Evolutionary conservation across 2,797 vertebrate genomes (phyloP).

Genomic region (Chelidonichthys spinosus): DNA sequence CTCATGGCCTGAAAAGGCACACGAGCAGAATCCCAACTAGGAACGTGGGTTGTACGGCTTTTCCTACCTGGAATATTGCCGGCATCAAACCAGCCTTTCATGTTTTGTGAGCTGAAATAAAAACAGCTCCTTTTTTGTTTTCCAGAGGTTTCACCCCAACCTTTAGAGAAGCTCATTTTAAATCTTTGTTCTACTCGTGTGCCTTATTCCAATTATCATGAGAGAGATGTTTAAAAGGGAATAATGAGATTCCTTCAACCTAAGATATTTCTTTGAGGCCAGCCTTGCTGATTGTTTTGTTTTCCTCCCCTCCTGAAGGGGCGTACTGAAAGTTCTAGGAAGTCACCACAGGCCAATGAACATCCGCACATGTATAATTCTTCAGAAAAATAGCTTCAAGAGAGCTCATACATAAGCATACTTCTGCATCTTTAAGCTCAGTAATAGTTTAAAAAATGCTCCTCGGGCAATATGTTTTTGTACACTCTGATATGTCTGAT

Average conservation of each 20-base stretch:
- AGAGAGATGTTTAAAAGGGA: conserved; percentile 25
- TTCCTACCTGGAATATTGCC: conserved; percentile 60
- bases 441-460: conserved; percentile 14
- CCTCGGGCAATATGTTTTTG: conserved; percentile 6
- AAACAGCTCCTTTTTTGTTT: conserved; percentile 30
- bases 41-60: conserved; percentile 46
- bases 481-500: conserved; percentile 23
- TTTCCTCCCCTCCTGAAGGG: conserved; percentile 20
- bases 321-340: conserved; percentile 21
- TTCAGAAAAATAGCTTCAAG: conserved; percentile 10
- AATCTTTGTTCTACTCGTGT: conserved; percentile 19
- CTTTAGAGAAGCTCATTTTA: conserved; percentile 25
- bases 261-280: conserved; percentile 34
- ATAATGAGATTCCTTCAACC: conserved; percentile 24
- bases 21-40: conserved; percentile 36
- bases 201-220: conserved; percentile 12
- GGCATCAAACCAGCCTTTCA: conserved; percentile 60
- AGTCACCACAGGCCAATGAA: conserved; percentile 43
- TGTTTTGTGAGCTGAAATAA: conserved; percentile 57
- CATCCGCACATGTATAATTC: conserved; percentile 20
- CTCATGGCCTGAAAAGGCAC: conserved; percentile 43
- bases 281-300: conserved; percentile 17
- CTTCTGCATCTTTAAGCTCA: conserved; percentile 24
- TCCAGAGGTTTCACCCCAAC: conserved; percentile 36
- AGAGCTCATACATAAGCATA: conserved; percentile 2